Evolutionary conservation across 1,140 invertebrate species (phyloP), one percentile per base, ranked within the genome.

Genomic region (Calycopis cecrops): DNA sequence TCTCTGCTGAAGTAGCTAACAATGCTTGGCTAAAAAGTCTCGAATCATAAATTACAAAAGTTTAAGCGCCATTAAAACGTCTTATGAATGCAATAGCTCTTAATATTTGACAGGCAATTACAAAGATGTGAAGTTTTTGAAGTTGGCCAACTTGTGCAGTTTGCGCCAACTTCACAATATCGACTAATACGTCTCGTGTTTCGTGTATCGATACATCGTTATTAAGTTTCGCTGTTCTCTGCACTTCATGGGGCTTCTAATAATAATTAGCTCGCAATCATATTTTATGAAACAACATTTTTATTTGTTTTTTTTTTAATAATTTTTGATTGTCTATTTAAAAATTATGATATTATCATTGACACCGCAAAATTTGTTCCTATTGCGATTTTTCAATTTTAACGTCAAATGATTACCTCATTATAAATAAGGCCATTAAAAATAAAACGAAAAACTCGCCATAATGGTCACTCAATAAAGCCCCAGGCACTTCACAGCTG

Each of bases 91-190:
- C 21, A 28, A 44, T 44, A 44, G 14, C 16, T 12, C 11, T 14
- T 14, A 17, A 44, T 44, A 44, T 44, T 44, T 17, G 40, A 44
- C 40, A 44, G 40, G 40, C 16, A 44, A 44, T 44, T 44, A 44
- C 14, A 16, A 44, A 44, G 40, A 9, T 17, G 40, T 12, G 35
- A n/a, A 37, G 35, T 37, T 37, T 37, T n/a, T 37, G 35, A 44
- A 44, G 9, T 44, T 40, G n/a, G 12, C 40, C 3, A 3, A 14
- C 9, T 12, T 9, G 40, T 16, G 40, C 40, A 17, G 10, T 16
- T 44, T 7, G 40, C 40, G 4, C 14, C 12, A 44, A 44, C 40
- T 44, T 44, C 40, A 14, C n/a, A 28, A 28, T 28, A 28, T 28
- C 21, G 21, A 28, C 21, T 28, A 28, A 28, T 6, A 28, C 21